These are phyloP conservation scores for Thamnaconus septentrionalis DNA, from an alignment of 2,113 vertebrate species.

Conservation along the genomic window DNA sequence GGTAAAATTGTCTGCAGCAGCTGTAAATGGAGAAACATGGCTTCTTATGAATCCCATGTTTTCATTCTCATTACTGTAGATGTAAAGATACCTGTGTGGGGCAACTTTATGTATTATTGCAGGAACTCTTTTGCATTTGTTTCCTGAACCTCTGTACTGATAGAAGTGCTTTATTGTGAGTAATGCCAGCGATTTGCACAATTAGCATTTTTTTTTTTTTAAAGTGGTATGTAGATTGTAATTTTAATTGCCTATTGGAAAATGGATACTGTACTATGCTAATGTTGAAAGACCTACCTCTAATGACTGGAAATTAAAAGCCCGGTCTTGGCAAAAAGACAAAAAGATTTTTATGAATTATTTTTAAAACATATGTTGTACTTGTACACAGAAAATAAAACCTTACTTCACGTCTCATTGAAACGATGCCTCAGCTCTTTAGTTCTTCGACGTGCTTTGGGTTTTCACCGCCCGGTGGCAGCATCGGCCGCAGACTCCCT, in stretches of 20 bases:
- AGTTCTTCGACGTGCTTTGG: background rate
- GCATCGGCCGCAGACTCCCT: rapidly evolving
- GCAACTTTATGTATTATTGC: constrained; percentile 2
- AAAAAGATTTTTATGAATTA: constrained; percentile 55
- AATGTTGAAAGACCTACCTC: constrained; percentile 13
- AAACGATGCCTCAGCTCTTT: background rate
- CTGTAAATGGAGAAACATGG: background rate
- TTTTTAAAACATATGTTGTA: constrained; percentile 70
- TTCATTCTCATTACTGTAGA: constrained; percentile 9
- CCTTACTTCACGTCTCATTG: constrained; percentile 64
- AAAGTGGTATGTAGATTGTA: constrained; percentile 45
- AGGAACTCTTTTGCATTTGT: constrained; percentile 2
- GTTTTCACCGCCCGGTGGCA: background rate
- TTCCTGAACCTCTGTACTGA: background rate
- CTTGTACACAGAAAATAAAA: constrained; percentile 74
- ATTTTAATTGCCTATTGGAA: constrained; percentile 58
- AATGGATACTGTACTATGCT: constrained; percentile 15
- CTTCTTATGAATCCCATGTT: background rate
- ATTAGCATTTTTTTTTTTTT: constrained; percentile 39
- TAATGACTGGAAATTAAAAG: background rate
- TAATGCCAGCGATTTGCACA: constrained; percentile 16
- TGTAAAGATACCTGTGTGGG: background rate
- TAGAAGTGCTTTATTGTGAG: no score
- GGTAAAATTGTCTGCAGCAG: constrained; percentile 1
- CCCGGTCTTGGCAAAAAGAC: constrained; percentile 31